Conservation (phyloP, 2,888 invertebrate species). For the Ecdyonurus torrentis region DNA sequence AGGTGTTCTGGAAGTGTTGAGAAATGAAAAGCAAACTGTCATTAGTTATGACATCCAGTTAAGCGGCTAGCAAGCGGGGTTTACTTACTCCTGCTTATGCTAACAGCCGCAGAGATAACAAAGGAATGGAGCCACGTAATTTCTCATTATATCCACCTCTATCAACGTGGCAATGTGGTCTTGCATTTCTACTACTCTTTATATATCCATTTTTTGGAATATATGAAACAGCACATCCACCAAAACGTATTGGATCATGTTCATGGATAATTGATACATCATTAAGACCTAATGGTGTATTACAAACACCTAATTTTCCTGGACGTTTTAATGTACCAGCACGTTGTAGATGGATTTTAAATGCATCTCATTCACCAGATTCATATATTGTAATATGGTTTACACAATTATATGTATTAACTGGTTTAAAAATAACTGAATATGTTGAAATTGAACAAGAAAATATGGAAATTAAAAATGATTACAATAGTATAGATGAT, state of each 20-base stretch:
- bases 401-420: neutral
- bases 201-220: neutral
- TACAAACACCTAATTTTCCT: neutral
- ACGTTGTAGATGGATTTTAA: neutral
- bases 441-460: neutral
- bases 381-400: neutral
- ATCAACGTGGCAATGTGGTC: neutral
- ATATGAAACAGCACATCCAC: neutral
- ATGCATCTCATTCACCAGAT: slow-evolving; percentile 1
- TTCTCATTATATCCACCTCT: neutral
- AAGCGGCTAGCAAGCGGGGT: neutral
- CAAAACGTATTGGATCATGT: neutral
- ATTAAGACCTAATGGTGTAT: neutral
- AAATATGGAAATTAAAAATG: neutral
- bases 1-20: too few relatives aligned
- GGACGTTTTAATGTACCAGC: neutral
- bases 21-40: too few relatives aligned
- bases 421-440: neutral
- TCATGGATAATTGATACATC: neutral
- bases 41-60: too few relatives aligned
- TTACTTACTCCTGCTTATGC: neutral
- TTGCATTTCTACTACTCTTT: neutral
- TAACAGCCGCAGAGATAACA: neutral
- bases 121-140: neutral
- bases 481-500: too few relatives aligned